Percentiles rank a stretch among this genome's conserved stretches.
phyloP scores from a whole-genome alignment of 1,140 invertebrate genomes.

The Trichogramma pretiosum region DNA sequence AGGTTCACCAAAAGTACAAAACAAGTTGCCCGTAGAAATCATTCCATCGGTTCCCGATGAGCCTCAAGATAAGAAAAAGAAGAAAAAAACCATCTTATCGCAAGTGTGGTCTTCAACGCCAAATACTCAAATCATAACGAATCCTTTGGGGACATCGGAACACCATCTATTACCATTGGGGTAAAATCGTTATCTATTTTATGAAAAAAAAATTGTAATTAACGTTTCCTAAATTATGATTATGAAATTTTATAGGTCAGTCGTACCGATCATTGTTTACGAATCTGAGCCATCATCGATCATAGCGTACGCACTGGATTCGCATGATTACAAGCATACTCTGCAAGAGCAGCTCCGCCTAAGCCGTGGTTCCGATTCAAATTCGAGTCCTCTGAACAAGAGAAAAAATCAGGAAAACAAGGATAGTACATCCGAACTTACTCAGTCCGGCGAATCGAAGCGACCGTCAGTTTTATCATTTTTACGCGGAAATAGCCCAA shows the following conservation, averaged over 20 bases:
- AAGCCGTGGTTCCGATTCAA: conserved; percentile 32
- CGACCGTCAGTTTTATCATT: conserved; percentile 44
- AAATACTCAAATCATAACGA: conserved; percentile 44
- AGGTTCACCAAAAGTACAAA: conserved; percentile 13
- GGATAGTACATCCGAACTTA: conserved; percentile 35
- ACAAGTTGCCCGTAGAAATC: conserved; percentile 1
- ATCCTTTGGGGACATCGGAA: conserved; percentile 35
- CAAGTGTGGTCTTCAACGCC: conserved; percentile 53
- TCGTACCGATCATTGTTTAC: conserved; percentile 68
- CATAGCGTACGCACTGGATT: conserved; percentile 74
- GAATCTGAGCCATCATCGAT: conserved; percentile 84
- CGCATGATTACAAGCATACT: conserved; percentile 59
- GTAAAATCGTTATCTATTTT: conserved; percentile 27
- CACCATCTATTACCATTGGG: conserved; percentile 41
- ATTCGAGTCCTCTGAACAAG: conserved; percentile 45
- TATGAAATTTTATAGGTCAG: conserved; percentile 33
- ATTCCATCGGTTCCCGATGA: neutral
- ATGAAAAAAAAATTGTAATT: too few species aligned
- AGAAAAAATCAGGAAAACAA: conserved; percentile 41
- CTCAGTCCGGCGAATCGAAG: conserved; percentile 39
- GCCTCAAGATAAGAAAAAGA: conserved; percentile 49
- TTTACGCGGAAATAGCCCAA: conserved; percentile 39
- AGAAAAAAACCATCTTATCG: conserved; percentile 62
- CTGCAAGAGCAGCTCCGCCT: conserved; percentile 45
- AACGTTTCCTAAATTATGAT: neutral